phyloP scores from a whole-genome alignment of 2,888 invertebrate genomes.

The Drymonia ruficornis region DNA sequence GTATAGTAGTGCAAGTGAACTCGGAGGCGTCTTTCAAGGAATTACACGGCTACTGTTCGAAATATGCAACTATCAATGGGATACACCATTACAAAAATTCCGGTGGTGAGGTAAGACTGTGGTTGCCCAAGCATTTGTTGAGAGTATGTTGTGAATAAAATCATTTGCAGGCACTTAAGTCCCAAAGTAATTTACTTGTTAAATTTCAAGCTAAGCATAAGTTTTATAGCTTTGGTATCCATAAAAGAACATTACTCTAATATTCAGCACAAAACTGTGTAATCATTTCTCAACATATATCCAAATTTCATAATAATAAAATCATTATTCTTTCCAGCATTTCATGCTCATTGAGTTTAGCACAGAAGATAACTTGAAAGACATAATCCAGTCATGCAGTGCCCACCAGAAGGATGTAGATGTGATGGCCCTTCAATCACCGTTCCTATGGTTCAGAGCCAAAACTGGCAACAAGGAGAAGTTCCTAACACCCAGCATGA shows the following conservation, averaged over 20 bases:
- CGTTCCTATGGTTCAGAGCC: constrained; percentile 90
- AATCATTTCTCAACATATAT: not conserved
- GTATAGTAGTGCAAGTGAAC: constrained; percentile 91
- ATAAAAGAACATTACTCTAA: too few relatives aligned
- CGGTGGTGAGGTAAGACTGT: constrained; percentile 74
- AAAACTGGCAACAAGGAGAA: constrained; percentile 54
- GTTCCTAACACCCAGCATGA: constrained; percentile 24
- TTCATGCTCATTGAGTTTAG: constrained; percentile 91
- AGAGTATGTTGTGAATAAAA: too few relatives aligned
- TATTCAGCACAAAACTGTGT: too few relatives aligned
- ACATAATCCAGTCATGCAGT: constrained; percentile 82
- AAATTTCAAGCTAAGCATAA: too few relatives aligned
- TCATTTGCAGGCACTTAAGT: too few relatives aligned
- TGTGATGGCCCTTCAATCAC: constrained; percentile 87
- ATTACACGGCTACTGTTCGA: constrained; percentile 88
- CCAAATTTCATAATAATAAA: not conserved
- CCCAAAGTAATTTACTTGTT: too few relatives aligned
- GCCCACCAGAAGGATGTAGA: constrained; percentile 84
- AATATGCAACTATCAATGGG: constrained; percentile 86
- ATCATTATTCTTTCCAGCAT: constrained; percentile 72
- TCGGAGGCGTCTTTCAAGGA: constrained; percentile 88
- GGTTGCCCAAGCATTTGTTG: too few relatives aligned
- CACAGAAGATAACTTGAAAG: constrained; percentile 77
- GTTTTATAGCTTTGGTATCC: too few relatives aligned
- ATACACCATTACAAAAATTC: constrained; percentile 87